Base-by-base conservation (phyloP, 2,797 vertebrate species). In the Catostomus latipinnis region DNA sequence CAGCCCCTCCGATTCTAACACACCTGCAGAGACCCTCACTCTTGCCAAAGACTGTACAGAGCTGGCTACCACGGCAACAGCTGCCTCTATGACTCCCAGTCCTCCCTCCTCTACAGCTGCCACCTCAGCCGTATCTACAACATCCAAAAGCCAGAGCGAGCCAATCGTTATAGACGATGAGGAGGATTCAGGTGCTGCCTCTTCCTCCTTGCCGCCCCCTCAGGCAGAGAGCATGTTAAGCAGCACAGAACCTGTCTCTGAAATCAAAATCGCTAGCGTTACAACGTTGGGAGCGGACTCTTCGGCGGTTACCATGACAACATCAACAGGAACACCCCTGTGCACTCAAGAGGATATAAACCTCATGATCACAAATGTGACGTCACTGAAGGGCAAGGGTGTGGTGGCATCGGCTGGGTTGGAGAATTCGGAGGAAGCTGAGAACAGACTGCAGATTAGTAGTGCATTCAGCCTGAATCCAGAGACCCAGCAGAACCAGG, bases 101-200 rank as follows among this genome's bases (percentile, higher is more conserved):
- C 87, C 92, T 54, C 88, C 90, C 34, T 81, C 76, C 71, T 90
- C 91, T 87, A 88, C 94, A 79, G 92, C 91, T 54, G 22, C 83
- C 49, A 82, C 63, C 43, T 70, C 83, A 65, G 72, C 79, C 12
- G 69, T 92, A 52, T 89, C 92, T 1, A 94, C 92, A 80, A 91
- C 93, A 76, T 90, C 93, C 82, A 89, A 94, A 78, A 93, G 90
- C 85, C 91, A 94, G 89, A 95, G 94, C 69, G 97, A 99, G 91
- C 97, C 98, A 68, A 99, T 99, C 82, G 94, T 99, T 89, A 99
- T 99, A 76, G 98, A 99, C 18, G 98, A 99, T 45, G 98, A 99
- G 93, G 98, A 99, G 85, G 97, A 98, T 81, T 88, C 92, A 50
- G 96, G 85, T 46, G 50, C 87, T 14, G 86, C 87, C 56, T 76